Conservation (phyloP, 2,113 vertebrate species). For the Cepphus grylle region DNA sequence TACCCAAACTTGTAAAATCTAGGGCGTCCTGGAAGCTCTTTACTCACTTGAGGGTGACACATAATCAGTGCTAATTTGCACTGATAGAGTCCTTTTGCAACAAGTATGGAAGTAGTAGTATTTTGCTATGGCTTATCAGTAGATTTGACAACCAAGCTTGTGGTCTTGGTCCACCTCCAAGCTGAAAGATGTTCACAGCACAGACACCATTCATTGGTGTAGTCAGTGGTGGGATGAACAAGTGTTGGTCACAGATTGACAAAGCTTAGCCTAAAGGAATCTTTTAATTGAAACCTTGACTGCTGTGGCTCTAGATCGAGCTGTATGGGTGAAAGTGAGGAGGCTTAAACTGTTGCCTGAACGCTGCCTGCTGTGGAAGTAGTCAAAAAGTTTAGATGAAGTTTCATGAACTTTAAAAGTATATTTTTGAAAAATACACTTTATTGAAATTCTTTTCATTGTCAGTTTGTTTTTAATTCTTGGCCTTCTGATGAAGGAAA, state of each 20-base stretch:
- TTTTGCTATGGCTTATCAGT: not conserved
- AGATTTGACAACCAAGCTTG: not conserved
- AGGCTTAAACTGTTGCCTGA: not conserved
- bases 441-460: not conserved
- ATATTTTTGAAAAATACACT: fast-evolving
- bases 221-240: not conserved
- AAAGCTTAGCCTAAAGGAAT: not conserved
- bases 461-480: not conserved
- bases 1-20: not conserved
- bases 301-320: not conserved
- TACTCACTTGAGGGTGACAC: not conserved
- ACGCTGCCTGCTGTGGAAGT: not conserved
- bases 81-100: not conserved
- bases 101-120: fast-evolving
- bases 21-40: not conserved
- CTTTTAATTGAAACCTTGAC: not conserved
- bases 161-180: not conserved
- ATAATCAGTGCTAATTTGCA: not conserved
- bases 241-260: not conserved
- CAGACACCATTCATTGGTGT: fast-evolving
- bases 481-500: not conserved
- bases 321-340: not conserved
- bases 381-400: not conserved
- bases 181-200: not conserved
- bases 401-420: not conserved